Evolutionary conservation across 2,113 vertebrate genomes (phyloP), one percentile per base, ranked within the genome.

Genomic region (Corapipo altera): DNA sequence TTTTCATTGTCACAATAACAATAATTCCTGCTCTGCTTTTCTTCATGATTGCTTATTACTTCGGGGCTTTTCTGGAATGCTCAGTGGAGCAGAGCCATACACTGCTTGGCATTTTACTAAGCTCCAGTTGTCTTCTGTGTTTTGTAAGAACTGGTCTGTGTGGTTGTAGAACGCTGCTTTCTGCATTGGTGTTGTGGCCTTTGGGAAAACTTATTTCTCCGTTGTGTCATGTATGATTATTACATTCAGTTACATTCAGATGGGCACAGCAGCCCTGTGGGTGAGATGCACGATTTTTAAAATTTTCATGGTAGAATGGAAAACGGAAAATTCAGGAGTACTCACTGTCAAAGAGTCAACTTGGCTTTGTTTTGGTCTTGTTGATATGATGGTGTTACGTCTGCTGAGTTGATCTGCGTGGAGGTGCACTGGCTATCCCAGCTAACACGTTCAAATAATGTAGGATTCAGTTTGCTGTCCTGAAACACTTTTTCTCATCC

Each of bases 391-490:
- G 41, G 5, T 77, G 57, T 23, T 79, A 6, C 9, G 37, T 84
- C 51, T 61, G 22, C 44, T 55, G 58, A 44, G 18, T 35, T 76
- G 33, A 33, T 49, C 41, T 52, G 27, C 4, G 1, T 5, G 33
- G 71, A 55, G 27, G 13, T 52, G 28, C 32, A 1, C 15, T 77
- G 67, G 6, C 26, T 82, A 5, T 80, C 37, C 44, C 41, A 66
- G 32, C 69, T 49, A 71, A 32, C 10, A 7, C 0, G 0, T 20
- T 80, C 19, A 57, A 48, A n/a, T 67, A 9, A 8, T 27, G 13
- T 49, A 78, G 35, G 59, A 32, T 70, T 70, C 32, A 35, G 5
- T 43, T 23, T 70, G 19, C 30, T 26, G 51, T 62, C 22, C 69
- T 27, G 28, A 85, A 87, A 46, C 11, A 54, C 30, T 87, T 71